Percentiles rank a stretch among this genome's conserved stretches.
Conservation (phyloP, 2,113 vertebrate genomes). For the Puma concolor region DNA sequence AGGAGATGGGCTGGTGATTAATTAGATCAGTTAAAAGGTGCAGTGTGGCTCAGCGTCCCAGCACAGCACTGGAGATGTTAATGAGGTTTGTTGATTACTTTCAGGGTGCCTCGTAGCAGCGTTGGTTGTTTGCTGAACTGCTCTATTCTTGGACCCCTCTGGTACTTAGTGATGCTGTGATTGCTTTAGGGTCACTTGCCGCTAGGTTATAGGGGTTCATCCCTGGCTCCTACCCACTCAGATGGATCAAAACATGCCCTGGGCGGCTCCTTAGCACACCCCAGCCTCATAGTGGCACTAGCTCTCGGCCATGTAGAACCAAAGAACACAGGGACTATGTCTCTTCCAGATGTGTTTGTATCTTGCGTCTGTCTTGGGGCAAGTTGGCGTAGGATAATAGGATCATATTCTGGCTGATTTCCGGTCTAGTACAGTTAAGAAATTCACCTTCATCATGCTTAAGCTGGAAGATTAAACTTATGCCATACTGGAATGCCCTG, state of each 20-base stretch:
- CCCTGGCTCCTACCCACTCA: background rate
- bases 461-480: background rate
- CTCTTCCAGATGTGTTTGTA: background rate
- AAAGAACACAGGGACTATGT: background rate
- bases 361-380: background rate
- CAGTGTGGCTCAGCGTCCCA: rapidly evolving
- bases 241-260: background rate
- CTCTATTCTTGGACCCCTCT: background rate
- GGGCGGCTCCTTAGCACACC: background rate
- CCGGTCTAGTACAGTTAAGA: background rate
- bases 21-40: background rate
- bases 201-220: background rate
- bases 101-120: background rate
- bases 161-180: background rate
- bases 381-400: background rate
- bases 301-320: background rate
- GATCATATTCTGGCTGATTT: background rate
- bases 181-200: background rate
- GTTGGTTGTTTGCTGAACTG: background rate
- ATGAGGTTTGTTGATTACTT: background rate
- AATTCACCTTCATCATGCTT: background rate
- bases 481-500: background rate
- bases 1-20: background rate
- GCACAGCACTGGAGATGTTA: background rate
- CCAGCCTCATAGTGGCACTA: background rate